Conservation (phyloP, 2,113 vertebrate genomes). For the Ellobius talpinus region DNA sequence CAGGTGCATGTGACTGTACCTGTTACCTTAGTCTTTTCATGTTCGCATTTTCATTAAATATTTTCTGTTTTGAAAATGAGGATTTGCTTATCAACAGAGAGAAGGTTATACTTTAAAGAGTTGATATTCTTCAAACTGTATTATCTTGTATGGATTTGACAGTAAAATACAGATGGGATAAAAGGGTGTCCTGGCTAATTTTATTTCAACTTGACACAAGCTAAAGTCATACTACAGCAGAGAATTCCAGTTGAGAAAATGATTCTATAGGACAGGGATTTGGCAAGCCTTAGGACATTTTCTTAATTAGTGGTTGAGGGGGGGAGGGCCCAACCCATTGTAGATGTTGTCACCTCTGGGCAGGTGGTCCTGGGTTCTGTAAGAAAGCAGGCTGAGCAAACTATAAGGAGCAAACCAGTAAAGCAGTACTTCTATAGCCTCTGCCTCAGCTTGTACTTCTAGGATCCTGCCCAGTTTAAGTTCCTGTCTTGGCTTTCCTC, state of each 20-base stretch:
- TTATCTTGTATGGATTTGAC: conserved; percentile 17
- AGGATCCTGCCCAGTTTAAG: no score
- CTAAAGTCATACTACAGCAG: not conserved
- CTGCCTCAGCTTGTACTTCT: no score
- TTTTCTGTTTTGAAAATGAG: not conserved
- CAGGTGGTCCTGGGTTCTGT: not conserved
- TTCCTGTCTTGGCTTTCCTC: no score
- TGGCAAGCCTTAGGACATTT: not conserved
- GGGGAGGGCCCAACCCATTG: no score
- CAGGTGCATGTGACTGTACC: not conserved
- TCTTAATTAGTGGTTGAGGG: not conserved
- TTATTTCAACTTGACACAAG: not conserved
- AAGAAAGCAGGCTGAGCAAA: not conserved
- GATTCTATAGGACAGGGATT: not conserved
- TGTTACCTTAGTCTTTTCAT: not conserved
- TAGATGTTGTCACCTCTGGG: no score
- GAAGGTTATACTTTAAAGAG: conserved; percentile 34
- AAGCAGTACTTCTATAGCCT: no score
- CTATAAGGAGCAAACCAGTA: no score
- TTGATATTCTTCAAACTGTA: not conserved
- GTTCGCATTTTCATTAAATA: conserved; percentile 2
- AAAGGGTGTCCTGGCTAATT: not conserved
- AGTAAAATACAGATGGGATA: conserved; percentile 24
- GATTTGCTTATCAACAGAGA: not conserved
- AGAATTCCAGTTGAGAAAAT: not conserved